A percentile compares a stretch with the other conserved stretches of the same genome.
Conservation (phyloP, 2,113 vertebrate species). For the Festucalex cinctus region DNA sequence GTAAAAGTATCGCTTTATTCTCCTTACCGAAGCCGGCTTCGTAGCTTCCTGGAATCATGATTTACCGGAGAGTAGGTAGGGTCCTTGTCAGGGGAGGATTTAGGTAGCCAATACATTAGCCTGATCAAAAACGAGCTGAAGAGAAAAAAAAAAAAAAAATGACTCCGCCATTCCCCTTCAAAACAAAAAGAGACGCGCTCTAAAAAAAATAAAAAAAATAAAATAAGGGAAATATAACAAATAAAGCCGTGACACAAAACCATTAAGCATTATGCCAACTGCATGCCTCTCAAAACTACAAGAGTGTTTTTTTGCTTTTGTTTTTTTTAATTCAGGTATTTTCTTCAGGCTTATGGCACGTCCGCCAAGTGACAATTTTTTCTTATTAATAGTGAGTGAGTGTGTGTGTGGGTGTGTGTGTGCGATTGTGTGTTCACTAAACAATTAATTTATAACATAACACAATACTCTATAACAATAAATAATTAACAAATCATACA, state of each 20-base stretch:
- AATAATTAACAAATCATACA: no score
- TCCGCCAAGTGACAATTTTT: no score
- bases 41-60: slow-evolving; percentile 63
- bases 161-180: no score
- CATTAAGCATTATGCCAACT: background rate
- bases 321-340: no score
- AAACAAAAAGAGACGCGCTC: background rate
- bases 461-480: no score
- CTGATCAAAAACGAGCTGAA: slow-evolving; percentile 41
- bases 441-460: no score
- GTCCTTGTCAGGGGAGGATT: slow-evolving; percentile 36
- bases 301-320: no score
- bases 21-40: slow-evolving; percentile 73
- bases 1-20: slow-evolving; percentile 14
- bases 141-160: background rate
- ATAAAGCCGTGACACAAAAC: background rate
- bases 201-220: background rate
- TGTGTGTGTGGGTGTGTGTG: no score
- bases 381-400: no score
- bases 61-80: slow-evolving; percentile 37
- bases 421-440: no score
- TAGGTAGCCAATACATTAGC: slow-evolving; percentile 36
- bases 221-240: no score
- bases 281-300: background rate
- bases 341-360: no score